Conservation (phyloP, 2,797 vertebrate genomes). For the Hirundo rustica region DNA sequence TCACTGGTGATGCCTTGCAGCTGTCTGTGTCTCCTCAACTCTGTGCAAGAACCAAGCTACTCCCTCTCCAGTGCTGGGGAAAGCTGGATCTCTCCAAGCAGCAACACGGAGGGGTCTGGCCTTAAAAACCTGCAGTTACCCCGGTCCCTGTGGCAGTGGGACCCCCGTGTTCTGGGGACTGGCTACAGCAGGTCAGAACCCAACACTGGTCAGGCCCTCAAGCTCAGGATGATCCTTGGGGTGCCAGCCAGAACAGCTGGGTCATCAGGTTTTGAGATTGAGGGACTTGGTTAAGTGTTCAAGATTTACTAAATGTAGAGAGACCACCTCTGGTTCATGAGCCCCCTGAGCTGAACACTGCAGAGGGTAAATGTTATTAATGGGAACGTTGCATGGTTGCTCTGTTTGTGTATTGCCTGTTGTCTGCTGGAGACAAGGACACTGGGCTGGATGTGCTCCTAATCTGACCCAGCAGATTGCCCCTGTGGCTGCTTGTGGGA, state of each 20-base stretch:
- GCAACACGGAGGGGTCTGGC: accelerated
- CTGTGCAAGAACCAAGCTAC: background rate
- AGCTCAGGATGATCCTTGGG: accelerated
- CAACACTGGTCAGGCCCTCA: background rate
- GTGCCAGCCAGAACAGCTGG: background rate
- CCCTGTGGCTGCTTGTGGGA: background rate
- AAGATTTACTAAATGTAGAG: background rate
- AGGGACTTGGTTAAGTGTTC: background rate
- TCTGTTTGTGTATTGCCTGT: background rate
- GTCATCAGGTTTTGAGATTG: background rate
- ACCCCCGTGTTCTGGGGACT: background rate
- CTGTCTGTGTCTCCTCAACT: accelerated
- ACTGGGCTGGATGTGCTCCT: background rate
- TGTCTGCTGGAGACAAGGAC: accelerated
- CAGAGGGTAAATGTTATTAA: background rate
- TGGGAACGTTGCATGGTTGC: accelerated
- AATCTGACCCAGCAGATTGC: background rate
- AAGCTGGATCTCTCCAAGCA: background rate
- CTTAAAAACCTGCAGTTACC: too few species aligned
- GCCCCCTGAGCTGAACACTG: background rate
- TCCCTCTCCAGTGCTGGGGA: background rate
- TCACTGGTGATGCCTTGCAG: background rate
- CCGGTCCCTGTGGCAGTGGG: background rate
- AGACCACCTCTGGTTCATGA: background rate
- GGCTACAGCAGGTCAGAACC: background rate